Conservation (phyloP, 1,140 invertebrate species). For the Achatina immaculata region DNA sequence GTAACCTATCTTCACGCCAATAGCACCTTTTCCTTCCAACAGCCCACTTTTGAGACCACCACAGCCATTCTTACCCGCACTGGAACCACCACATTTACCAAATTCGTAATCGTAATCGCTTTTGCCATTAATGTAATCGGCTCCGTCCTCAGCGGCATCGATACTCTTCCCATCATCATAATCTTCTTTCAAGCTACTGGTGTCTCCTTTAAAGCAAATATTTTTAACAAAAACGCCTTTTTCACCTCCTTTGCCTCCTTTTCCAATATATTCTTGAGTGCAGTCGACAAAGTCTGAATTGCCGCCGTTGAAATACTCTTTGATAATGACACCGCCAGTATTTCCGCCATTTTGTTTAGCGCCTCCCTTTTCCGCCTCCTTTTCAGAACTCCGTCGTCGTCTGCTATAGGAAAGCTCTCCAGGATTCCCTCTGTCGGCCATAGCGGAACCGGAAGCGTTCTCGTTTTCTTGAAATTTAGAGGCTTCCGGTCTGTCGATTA, state of each 20-base stretch:
- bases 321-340: too few species aligned
- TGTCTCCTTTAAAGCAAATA: background rate
- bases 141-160: background rate
- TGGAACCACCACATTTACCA: too few species aligned
- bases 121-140: background rate
- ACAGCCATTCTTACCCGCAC: background rate
- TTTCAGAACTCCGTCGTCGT: background rate
- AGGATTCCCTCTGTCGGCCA: background rate
- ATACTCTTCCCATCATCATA: too few species aligned
- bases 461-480: background rate
- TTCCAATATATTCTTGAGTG: too few species aligned
- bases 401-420: too few species aligned
- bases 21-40: background rate
- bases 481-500: conserved; percentile 66
- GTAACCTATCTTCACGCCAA: background rate
- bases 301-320: too few species aligned
- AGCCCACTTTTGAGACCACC: background rate
- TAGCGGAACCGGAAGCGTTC: background rate
- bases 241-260: too few species aligned
- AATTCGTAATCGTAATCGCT: too few species aligned
- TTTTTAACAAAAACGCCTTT: too few species aligned
- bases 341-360: too few species aligned
- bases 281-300: too few species aligned
- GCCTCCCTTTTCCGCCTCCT: background rate
- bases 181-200: too few species aligned